Evolutionary conservation across 2,113 vertebrate species (phyloP), one percentile per base, ranked within the genome.

Genomic region (Pangasianodon gigas): DNA sequence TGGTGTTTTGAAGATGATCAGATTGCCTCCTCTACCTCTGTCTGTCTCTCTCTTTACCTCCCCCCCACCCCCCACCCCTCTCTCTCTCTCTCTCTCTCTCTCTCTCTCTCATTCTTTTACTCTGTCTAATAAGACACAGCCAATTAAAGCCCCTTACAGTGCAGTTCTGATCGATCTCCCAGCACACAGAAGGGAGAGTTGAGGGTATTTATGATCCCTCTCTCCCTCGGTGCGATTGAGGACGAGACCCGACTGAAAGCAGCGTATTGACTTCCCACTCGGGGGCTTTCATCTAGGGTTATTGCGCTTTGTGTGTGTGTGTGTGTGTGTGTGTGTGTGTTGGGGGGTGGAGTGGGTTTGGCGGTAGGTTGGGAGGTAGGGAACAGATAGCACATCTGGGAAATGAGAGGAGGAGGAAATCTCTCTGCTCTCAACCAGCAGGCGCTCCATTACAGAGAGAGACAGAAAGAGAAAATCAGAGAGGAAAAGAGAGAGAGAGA

Each of bases 351-450:
- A 9, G 62, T n/a, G 84, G 44, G 44, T 48, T 29, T 80, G 75
- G 21, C 1, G 13, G 75, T 51, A 51, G 44, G 46, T 51, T 37
- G 44, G 29, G 84, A 69, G 60, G 29, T 18, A 86, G 84, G 3
- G 11, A 85, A 65, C 84, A 86, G 60, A 86, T 86, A 67, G 62
- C 60, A 69, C 84, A 4, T 86, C 65, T 86, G 85, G 65, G 85
- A 86, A 74, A 86, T 86, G 85, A 86, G 85, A 52, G 85, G n/a
- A 37, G 85, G 51, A 86, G 62, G 85, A 71, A 86, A 51, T 67
- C 85, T 86, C 62, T 67, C 62, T 48, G 46, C 85, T 51, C 65
- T 51, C 21, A 52, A 71, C 65, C 62, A 86, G 85, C 65, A 71
- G 85, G 48, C 3, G 48, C 65, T 67, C 85, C 51, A 74, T 86